Percentiles rank a stretch among this genome's conserved stretches.
phyloP scores from a whole-genome alignment of 2,797 vertebrate species.

The Micromesistius poutassou region DNA sequence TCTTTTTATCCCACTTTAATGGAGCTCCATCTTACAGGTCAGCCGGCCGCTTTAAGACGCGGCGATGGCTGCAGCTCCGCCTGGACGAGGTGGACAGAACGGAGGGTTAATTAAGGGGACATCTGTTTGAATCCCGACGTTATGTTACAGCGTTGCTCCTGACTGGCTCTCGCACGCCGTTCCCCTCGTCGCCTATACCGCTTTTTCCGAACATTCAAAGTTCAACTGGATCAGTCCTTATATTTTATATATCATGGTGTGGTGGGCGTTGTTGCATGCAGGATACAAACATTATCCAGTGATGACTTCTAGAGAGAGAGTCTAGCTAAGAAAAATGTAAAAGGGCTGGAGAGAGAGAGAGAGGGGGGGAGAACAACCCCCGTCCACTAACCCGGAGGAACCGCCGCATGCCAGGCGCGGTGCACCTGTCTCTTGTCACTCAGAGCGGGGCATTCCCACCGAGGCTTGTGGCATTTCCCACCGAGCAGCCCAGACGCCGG shows the following conservation, averaged over 20 bases:
- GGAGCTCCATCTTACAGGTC: slow-evolving; percentile 26
- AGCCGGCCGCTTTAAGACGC: slow-evolving; percentile 11
- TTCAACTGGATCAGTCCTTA: neutral
- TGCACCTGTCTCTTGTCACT: slow-evolving; percentile 44
- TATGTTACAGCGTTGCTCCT: slow-evolving; percentile 9
- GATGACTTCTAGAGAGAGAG: neutral
- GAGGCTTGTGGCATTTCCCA: too few relatives aligned
- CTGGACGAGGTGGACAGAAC: slow-evolving; percentile 20
- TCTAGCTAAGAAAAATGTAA: neutral
- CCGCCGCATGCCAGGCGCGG: slow-evolving; percentile 8
- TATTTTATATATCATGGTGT: neutral
- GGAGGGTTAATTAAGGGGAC: slow-evolving; percentile 34
- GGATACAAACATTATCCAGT: neutral
- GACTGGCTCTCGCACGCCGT: neutral
- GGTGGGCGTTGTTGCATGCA: neutral
- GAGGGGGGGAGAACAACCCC: neutral
- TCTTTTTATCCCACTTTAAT: slow-evolving; percentile 21
- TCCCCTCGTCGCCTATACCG: neutral
- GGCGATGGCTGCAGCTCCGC: slow-evolving; percentile 14
- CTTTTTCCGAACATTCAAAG: neutral
- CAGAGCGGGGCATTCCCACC: slow-evolving; percentile 16
- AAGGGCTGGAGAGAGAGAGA: too few relatives aligned
- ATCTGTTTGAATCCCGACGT: slow-evolving; percentile 41
- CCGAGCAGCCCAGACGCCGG: neutral
- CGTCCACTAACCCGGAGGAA: neutral